Base-by-base conservation (phyloP, 2,797 vertebrate species). In the Sternarchorhynchus goeldii region DNA sequence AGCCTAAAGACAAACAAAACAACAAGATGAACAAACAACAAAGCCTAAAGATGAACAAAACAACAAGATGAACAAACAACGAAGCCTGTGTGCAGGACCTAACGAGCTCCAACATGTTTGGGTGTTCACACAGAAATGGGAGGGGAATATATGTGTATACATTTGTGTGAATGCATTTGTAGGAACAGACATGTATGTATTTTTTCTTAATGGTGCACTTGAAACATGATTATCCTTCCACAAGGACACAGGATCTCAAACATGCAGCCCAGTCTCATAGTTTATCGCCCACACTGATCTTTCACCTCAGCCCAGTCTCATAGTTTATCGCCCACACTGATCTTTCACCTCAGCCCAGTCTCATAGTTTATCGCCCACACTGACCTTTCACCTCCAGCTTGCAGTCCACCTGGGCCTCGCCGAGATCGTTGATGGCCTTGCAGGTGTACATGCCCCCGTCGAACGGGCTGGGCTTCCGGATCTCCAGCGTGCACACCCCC, bases 381-480 rank as follows among this genome's bases (percentile, higher is more conserved):
- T 92, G 91, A 99, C 97, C 97, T 99, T 97, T 99, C 80, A 99
- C 95, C 90, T 99, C 98, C 87, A 99, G 93, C 86, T 98, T 99
- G 90, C 96, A 98, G 0, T 99, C 96, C 82, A 98, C 96, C 81
- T 95, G 95, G 82, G 94, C 96, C 45, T 96, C 95, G 50, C 98
- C 98, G 1, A 99, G 94, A 4, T 92, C 90, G 4, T 99, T 99
- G 90, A 95, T 89, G 3, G 97, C 98, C 85, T 90, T 95, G 92
- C 98, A 99, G 82, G 90, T 91, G 84, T 99, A 99, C 17, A 94
- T 88, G 3, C 96, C 98, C 16, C 97, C 96, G 0, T 99, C 98
- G 0, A 96, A 99, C 17, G 96, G 95, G 79, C 92, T 97, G 72
- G 98, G 98, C 80, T 99, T 99, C 81, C 98, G 95, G 82, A 99